Base-by-base conservation (phyloP, 2,888 invertebrate genomes). In the Ichneumoninae sp. region DNA sequence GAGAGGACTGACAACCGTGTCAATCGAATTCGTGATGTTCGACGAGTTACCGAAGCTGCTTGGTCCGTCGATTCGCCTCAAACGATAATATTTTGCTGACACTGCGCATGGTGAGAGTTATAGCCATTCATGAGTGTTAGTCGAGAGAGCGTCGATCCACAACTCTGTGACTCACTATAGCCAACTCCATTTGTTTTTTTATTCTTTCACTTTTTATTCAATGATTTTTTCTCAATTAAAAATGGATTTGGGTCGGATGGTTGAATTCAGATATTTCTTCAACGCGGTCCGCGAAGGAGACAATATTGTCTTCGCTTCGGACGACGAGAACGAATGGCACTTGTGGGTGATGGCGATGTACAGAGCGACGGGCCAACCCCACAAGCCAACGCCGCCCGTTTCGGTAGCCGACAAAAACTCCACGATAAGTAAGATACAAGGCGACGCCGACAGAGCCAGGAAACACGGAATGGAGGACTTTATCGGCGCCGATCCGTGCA, bases 391-490 rank as follows among this genome's bases (percentile, higher is more conserved):
- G 1, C 99, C 99, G 7, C 98, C 98, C 0, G 95, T 97, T 62
- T 97, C 97, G 22, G 96, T 96, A 2, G 96, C 96, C 87, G 96
- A 97, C 94, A 96, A 98, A 95, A 97, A 96, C 93, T 97, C 97
- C 33, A 97, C 97, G 85, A 97, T 97, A 93, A 97, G 97, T 69
- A 97, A 97, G 94, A 96, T 97, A 92, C 97, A 97, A 96, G 99
- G 98, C 94, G 98, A 98, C 94, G 97, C 98, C 69, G 98, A 99
- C 93, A 96, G 98, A 93, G 99, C 99, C 50, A 96, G 98, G 80
- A 99, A 99, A 93, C 99, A 99, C 93, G 99, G 99, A 66, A 98
- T 99, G 98, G 99, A 99, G 93, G 99, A 99, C 94, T 99, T 98
- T 94, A 99, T 99, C 90, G 98, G 98, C 91, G 99, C 99, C n/a